phyloP scores from a whole-genome alignment of 2,888 invertebrate genomes.

The Anodontia alba region DNA sequence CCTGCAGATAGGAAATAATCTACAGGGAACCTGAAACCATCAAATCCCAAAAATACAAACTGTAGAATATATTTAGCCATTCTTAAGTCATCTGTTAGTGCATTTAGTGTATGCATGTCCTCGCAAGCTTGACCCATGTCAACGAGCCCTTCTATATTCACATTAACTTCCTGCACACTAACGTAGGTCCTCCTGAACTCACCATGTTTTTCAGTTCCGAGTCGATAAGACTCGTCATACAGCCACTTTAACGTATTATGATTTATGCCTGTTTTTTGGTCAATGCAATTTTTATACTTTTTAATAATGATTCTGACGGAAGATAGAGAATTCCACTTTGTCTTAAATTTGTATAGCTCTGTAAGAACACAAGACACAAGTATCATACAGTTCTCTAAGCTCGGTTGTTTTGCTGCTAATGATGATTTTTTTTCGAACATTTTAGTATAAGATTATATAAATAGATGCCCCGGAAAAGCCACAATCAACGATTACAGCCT shows the following conservation, averaged over 20 bases:
- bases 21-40: conserved; percentile 44
- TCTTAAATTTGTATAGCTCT: neutral
- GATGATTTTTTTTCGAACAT: too few relatives aligned
- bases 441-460: too few relatives aligned
- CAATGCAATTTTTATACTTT: conserved; percentile 14
- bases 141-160: conserved; percentile 28
- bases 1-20: conserved; percentile 33
- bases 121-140: conserved; percentile 27
- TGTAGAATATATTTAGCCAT: neutral
- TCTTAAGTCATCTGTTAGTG: neutral
- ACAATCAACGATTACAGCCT: too few relatives aligned
- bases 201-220: neutral
- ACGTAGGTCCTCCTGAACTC: conserved; percentile 38
- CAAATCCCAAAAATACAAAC: conserved; percentile 15
- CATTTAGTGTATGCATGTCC: conserved; percentile 27
- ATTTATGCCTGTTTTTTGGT: neutral
- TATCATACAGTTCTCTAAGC: too few relatives aligned
- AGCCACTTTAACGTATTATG: conserved; percentile 3
- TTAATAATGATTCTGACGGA: conserved; percentile 12
- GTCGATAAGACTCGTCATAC: neutral
- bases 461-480: too few relatives aligned
- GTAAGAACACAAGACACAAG: neutral
- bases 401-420: too few relatives aligned
- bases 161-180: conserved; percentile 38
- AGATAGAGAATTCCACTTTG: conserved; percentile 1